Percentiles rank a stretch among this genome's conserved stretches.
phyloP scores from a whole-genome alignment of 2,888 invertebrate genomes.

The Eupithecia insigniata region DNA sequence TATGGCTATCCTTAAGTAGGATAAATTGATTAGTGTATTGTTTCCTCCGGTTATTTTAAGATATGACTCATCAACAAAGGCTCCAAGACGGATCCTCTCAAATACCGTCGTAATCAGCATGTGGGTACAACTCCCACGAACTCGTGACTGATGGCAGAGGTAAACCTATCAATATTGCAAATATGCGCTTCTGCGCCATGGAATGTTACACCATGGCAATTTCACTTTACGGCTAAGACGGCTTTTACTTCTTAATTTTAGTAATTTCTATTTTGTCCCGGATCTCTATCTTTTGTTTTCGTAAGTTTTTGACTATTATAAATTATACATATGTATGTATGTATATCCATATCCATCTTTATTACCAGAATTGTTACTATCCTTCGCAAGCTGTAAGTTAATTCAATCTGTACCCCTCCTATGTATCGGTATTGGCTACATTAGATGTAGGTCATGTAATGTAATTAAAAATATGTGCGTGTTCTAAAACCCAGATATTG shows the following conservation, averaged over 20 bases:
- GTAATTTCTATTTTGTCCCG: background rate
- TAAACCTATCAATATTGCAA: conserved; percentile 34
- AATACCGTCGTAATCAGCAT: conserved; percentile 40
- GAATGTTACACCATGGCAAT: conserved; percentile 1
- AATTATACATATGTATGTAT: background rate
- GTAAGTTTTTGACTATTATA: background rate
- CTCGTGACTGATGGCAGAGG: conserved; percentile 37
- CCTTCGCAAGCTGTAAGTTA: background rate
- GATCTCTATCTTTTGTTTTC: background rate
- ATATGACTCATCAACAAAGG: conserved; percentile 33
- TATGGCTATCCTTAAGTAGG: background rate
- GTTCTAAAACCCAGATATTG: background rate
- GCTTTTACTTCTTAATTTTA: background rate
- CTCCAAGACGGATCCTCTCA: conserved; percentile 34
- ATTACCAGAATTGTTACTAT: background rate
- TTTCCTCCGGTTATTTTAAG: conserved; percentile 18
- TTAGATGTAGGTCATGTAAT: background rate
- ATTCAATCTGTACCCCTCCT: background rate
- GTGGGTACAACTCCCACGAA: conserved; percentile 42
- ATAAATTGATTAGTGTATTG: conserved; percentile 32
- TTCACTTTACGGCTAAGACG: background rate
- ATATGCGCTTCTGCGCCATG: conserved; percentile 10
- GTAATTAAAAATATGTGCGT: background rate
- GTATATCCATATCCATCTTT: background rate
- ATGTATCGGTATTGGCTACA: background rate